Base-by-base conservation (phyloP, 2,888 invertebrate genomes). In the Argyra leucocephala region DNA sequence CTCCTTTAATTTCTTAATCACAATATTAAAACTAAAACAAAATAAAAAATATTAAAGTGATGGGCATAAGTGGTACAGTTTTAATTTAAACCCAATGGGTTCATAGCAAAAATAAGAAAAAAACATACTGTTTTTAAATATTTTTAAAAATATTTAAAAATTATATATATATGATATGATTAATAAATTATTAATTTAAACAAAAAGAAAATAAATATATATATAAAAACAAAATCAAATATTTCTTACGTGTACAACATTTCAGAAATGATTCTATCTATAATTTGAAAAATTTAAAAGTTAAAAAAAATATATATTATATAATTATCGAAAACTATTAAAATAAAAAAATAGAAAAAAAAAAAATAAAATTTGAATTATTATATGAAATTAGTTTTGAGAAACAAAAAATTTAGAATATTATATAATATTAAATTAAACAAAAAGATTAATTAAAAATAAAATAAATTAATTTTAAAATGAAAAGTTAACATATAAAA, bases 81-180 rank as follows among this genome's bases (percentile, higher is more conserved):
- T 73, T 75, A 74, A 73, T 73, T 75, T 78, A 78, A 78, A 77
- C 78, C 78, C 78, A 78, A 79, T 79, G 78, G 78, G 79, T 79
- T 78, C 77, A 76, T 76, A 73, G 72, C 67, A 63, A 66, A 63
- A 67, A 66, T 37, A 58, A 66, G 63, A 64, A 66, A 48, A 61
- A 68, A 69, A 68, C 65, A 66, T 61, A 61, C 12, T 65, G 67
- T 73, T 72, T 73, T 74, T 70, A 73, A 72, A 73, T 71, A 70
- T 70, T 72, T 67, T 72, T 71, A 72, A 71, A 70, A 70, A 72
- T 68, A 69, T 69, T 69, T 70, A 69, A 72, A 69, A 66, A 69
- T 70, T n/a, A n/a, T n/a, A n/a, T n/a, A n/a, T n/a, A 67, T 70
- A 69, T 64, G 69, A 69, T 70, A 69, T 69, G 18, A 48, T 48